Evolutionary conservation across 2,888 invertebrate genomes (phyloP).

Genomic region (Ennomos quercinarius): DNA sequence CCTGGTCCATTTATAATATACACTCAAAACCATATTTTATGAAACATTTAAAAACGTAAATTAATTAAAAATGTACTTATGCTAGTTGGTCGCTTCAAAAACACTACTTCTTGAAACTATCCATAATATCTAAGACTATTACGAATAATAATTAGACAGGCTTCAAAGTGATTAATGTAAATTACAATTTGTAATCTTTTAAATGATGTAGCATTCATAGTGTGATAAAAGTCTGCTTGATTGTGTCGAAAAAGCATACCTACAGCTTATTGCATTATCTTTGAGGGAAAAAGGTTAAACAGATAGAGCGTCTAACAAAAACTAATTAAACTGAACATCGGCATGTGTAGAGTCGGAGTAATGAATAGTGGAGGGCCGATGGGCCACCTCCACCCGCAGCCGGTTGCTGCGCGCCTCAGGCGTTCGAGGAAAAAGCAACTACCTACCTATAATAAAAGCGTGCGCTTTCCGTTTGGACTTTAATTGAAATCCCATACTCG

Average conservation of each 20-base stretch:
- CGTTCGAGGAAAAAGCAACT: constrained; percentile 60
- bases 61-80: no score
- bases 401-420: constrained; percentile 23
- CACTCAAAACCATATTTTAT: no score
- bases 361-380: constrained; percentile 65
- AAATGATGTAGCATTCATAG: background rate
- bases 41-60: no score
- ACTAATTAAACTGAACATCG: constrained; percentile 79
- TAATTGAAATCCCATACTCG: constrained; percentile 60
- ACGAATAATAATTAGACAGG: no score
- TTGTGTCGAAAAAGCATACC: constrained; percentile 21
- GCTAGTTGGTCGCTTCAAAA: no score
- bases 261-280: constrained; percentile 48
- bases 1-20: no score
- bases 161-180: no score
- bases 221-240: constrained; percentile 34
- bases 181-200: no score
- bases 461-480: constrained; percentile 56
- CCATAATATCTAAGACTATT: no score
- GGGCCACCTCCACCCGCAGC: constrained; percentile 42
- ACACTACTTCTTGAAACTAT: no score
- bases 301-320: constrained; percentile 66
- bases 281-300: constrained; percentile 45
- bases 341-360: constrained; percentile 69
- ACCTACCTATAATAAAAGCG: constrained; percentile 73